These are phyloP conservation scores for Cyanoderma ruficeps DNA, from an alignment of 2,113 vertebrate species.

Conservation along the genomic window DNA sequence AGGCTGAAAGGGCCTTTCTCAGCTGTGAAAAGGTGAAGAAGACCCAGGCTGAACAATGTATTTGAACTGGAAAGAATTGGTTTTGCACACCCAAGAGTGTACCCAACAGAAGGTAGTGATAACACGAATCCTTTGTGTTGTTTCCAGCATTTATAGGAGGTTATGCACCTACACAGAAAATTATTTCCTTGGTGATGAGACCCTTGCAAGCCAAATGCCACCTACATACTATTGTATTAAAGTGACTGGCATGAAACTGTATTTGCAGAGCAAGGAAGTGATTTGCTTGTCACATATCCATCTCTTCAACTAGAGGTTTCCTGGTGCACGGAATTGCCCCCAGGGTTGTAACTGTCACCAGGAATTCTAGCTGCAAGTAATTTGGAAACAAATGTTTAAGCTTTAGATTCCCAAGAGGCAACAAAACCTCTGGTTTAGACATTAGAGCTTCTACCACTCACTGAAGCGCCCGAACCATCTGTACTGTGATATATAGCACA, in stretches of 20 bases:
- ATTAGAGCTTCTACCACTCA: neutral
- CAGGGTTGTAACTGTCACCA: neutral
- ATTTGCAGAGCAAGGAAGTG: slow-evolving; percentile 20
- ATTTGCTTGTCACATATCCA: slow-evolving; percentile 16
- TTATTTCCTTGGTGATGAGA: neutral
- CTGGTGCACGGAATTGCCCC: neutral
- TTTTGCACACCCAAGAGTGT: neutral
- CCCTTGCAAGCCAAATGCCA: neutral
- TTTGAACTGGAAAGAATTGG: neutral
- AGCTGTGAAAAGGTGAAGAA: neutral
- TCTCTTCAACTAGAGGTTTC: neutral
- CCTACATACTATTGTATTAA: neutral
- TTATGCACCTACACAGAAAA: neutral
- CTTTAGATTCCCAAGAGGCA: neutral
- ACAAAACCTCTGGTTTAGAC: neutral
- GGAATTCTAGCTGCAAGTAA: slow-evolving; percentile 4
- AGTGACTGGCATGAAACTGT: neutral
- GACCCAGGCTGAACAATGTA: neutral
- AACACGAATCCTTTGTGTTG: neutral
- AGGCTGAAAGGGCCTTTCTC: neutral
- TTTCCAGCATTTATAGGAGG: neutral
- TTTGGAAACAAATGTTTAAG: neutral
- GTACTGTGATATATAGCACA: neutral
- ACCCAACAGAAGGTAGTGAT: neutral
- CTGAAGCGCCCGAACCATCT: neutral